Evolutionary conservation across 2,113 vertebrate genomes (phyloP).

Genomic region (Chroicocephalus ridibundus): DNA sequence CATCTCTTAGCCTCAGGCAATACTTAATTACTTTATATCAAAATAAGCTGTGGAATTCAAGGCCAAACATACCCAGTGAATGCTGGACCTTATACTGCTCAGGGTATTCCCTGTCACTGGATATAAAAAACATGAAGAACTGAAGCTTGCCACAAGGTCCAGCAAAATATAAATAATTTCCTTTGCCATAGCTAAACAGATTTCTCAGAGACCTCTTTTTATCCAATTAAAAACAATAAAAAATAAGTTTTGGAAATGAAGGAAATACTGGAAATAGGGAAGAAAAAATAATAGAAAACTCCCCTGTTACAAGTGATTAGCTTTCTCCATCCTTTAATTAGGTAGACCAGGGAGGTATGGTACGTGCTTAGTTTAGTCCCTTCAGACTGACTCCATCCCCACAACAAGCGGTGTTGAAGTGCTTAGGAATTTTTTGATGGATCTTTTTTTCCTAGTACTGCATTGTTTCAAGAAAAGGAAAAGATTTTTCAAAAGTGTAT

Average conservation of each 20-base stretch:
- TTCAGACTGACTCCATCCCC: neutral
- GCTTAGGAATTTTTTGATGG: neutral
- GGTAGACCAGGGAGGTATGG: neutral
- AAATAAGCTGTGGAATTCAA: neutral
- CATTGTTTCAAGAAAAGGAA: neutral
- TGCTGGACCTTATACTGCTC: neutral
- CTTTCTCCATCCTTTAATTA: neutral
- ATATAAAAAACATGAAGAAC: neutral
- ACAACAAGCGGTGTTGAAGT: neutral
- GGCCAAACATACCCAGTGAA: neutral
- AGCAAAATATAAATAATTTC: neutral
- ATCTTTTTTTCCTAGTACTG: neutral
- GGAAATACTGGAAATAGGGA: neutral
- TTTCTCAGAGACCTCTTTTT: neutral
- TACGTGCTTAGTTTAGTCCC: neutral
- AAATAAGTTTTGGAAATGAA: rapidly evolving
- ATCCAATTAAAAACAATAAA: neutral
- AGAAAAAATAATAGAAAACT: neutral
- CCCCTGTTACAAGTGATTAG: neutral
- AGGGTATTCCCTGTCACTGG: neutral
- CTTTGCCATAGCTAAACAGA: neutral
- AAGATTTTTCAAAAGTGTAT: neutral
- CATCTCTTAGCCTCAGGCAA: neutral
- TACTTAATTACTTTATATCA: neutral
- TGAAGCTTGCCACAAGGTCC: neutral